These are phyloP conservation scores for Amphimallon solstitiale DNA, from an alignment of 2,888 invertebrate genomes.

Conservation along the genomic window DNA sequence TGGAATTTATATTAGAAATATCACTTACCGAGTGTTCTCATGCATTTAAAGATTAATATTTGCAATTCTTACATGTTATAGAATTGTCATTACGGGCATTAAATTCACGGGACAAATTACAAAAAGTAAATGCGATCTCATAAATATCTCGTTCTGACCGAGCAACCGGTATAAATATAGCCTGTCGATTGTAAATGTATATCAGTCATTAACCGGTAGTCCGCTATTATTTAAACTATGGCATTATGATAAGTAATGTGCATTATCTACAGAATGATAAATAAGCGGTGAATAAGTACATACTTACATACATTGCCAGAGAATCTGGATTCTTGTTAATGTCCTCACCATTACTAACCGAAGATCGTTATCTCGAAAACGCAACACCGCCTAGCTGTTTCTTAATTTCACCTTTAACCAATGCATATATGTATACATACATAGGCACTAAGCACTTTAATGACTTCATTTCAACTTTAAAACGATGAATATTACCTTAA, in stretches of 20 bases:
- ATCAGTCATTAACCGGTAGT: conserved; percentile 7
- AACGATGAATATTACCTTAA: conserved; percentile 14
- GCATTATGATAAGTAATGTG: conserved; percentile 14
- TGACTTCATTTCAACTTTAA: conserved; percentile 16
- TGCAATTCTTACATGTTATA: too few relatives aligned
- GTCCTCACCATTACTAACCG: conserved; percentile 19
- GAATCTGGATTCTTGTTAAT: conserved; percentile 21
- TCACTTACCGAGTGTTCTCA: too few relatives aligned
- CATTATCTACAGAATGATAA: conserved; percentile 9
- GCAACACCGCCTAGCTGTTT: not conserved
- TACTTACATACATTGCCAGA: not conserved
- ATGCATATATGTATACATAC: too few relatives aligned
- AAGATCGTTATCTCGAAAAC: conserved; percentile 11
- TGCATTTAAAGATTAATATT: too few relatives aligned
- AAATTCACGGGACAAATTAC: too few relatives aligned
- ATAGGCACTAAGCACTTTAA: not conserved
- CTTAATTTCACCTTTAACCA: conserved; percentile 13
- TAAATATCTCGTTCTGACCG: too few relatives aligned
- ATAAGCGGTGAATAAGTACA: not conserved
- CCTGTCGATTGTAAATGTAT: not conserved
- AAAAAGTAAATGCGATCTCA: too few relatives aligned
- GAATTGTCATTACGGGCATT: too few relatives aligned
- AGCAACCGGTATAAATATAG: not conserved
- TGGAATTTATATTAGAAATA: not conserved
- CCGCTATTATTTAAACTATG: conserved; percentile 4